Conservation (phyloP, 2,113 vertebrate species). For the Mionectes macconnelli region DNA sequence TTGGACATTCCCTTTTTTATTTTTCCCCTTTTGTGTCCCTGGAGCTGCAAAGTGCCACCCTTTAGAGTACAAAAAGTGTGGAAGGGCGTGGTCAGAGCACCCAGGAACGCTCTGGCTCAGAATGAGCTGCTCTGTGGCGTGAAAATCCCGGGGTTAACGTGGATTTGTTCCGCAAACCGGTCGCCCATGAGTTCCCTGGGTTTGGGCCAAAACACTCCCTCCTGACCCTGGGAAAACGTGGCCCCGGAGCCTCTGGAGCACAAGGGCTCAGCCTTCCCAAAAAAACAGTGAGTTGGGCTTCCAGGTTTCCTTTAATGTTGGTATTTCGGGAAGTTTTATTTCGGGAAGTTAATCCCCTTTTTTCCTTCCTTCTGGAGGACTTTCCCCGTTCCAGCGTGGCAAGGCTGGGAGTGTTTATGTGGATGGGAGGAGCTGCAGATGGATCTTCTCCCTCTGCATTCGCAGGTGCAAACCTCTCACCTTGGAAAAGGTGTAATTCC, state of each 20-base stretch:
- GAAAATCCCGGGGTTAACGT: not conserved
- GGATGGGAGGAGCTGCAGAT: too few relatives aligned
- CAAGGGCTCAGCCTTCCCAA: fast-evolving
- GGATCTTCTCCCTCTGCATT: not conserved
- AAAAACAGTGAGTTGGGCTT: not conserved
- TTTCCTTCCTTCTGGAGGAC: not conserved
- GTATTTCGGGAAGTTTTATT: not conserved
- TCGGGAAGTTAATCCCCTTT: not conserved
- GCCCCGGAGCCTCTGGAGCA: not conserved
- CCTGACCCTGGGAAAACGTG: not conserved
- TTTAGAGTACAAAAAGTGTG: not conserved
- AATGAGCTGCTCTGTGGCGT: not conserved
- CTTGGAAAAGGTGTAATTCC: not conserved
- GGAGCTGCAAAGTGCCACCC: not conserved
- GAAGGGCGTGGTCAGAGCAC: not conserved
- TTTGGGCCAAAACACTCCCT: constrained; percentile 12
- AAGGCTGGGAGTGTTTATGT: not conserved
- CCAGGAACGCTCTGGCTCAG: not conserved
- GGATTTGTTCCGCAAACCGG: not conserved
- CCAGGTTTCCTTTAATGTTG: not conserved
- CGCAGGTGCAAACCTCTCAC: fast-evolving
- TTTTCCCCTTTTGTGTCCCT: not conserved
- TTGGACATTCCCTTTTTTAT: not conserved
- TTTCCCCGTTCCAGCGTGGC: not conserved
- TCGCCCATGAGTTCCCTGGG: not conserved